Conservation (phyloP, 1,140 invertebrate genomes). For the Pseudomyrmex pallidus region DNA sequence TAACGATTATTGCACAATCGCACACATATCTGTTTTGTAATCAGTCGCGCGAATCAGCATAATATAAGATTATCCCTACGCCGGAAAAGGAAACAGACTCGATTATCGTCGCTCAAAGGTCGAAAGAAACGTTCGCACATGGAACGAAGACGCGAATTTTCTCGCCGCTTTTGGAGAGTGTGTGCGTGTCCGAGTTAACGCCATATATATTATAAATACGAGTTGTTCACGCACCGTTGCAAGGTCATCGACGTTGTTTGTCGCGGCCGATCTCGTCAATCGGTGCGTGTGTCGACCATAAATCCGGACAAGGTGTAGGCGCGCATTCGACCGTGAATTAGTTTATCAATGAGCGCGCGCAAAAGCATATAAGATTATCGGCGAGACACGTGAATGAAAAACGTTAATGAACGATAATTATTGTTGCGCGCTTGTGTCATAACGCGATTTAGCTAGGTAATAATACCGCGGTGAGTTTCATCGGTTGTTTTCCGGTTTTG, state of each 20-base stretch:
- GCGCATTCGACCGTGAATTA: slow-evolving; percentile 62
- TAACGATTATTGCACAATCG: too few relatives aligned
- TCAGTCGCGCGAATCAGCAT: neutral
- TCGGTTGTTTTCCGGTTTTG: neutral
- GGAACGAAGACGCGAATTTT: neutral
- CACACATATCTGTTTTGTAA: neutral
- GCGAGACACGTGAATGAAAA: slow-evolving; percentile 2
- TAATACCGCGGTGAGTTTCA: neutral
- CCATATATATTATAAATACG: slow-evolving; percentile 37
- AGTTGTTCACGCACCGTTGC: slow-evolving; percentile 30
- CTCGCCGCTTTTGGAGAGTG: neutral
- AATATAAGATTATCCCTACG: neutral
- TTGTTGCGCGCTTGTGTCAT: neutral
- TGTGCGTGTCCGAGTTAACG: neutral
- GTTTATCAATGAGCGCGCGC: slow-evolving; percentile 36
- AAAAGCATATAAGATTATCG: neutral
- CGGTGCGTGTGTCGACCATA: slow-evolving; percentile 27
- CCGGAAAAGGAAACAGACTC: neutral
- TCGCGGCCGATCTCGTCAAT: slow-evolving; percentile 36
- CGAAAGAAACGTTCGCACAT: neutral
- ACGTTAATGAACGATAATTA: slow-evolving; percentile 20
- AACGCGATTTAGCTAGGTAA: neutral
- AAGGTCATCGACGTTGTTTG: slow-evolving; percentile 40
- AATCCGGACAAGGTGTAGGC: slow-evolving; percentile 49
- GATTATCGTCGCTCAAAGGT: neutral